Conservation (phyloP, 1,140 invertebrate species). For the Heliconius hermathena region DNA sequence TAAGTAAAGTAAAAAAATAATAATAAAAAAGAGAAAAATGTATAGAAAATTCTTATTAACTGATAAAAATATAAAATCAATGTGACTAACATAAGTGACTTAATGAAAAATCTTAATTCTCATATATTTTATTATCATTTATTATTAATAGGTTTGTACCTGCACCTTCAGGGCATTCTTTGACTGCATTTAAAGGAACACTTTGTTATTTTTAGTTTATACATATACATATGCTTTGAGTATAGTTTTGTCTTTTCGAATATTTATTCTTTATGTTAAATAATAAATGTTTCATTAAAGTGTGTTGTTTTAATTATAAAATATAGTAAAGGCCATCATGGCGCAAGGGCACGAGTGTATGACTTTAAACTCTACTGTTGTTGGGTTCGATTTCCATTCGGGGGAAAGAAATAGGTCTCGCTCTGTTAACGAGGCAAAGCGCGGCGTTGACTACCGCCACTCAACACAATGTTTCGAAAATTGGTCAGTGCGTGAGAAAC, state of each 20-base stretch:
- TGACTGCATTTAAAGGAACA: constrained; percentile 37
- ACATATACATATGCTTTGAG: neutral
- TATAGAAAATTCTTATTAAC: too few relatives aligned
- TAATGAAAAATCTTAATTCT: neutral
- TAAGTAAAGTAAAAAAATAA: too few relatives aligned
- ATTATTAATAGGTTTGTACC: neutral
- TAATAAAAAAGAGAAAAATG: too few relatives aligned
- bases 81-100: too few relatives aligned
- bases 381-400: neutral
- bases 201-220: constrained; percentile 32
- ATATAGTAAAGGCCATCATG: too few relatives aligned
- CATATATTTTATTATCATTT: neutral
- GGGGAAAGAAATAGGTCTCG: too few relatives aligned
- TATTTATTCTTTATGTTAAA: constrained; percentile 44
- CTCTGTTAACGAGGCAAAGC: too few relatives aligned
- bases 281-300: constrained; percentile 32
- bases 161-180: constrained; percentile 28
- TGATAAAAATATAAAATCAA: too few relatives aligned
- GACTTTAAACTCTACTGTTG: neutral
- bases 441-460: too few relatives aligned
- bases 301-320: constrained; percentile 11
- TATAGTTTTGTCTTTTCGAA: constrained; percentile 38
- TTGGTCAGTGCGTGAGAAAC: too few relatives aligned
- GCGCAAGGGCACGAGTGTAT: too few relatives aligned
- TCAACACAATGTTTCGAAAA: too few relatives aligned